Base-by-base conservation (phyloP, 64 coral and sea anemone species). In the Porites lutea region DNA sequence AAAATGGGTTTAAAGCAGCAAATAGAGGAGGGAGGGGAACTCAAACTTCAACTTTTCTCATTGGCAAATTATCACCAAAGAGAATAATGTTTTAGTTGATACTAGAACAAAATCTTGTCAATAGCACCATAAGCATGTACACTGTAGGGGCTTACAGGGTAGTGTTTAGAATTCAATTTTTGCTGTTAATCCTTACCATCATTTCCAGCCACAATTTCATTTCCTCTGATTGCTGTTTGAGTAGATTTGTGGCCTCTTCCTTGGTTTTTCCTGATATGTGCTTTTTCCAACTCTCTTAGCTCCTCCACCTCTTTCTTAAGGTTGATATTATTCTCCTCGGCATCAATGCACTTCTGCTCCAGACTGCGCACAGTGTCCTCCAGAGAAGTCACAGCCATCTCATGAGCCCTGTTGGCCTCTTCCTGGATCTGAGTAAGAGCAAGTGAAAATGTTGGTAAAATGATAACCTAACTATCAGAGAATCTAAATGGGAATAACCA, bases 341-440 rank as follows among this genome's bases (percentile, higher is more conserved):
- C 47, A 21, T 94, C 88, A n/a, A 82, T 82, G 46, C 95, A 96
- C 14, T 76, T 96, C 76, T 96, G 95, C 72, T 96, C 92, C 67
- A 96, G 54, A 13, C 72, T 86, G 19, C 95, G 65, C n/a, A 96
- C 80, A 47, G 79, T 89, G 50, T 94, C 88, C 75, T 96, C 95
- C 11, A 96, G 74, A 13, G 95, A 87, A 5, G 92, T 94, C 12
- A 96, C 92, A 37, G 95, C 89, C 81, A 94, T 82, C 59, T 87
- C 90, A 77, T 96, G 95, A 2, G 92, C 82, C 20, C 92, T 82
- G 10, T 92, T 96, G 5, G 95, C 91, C 52, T 96, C 92, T 71
- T 96, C 95, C 59, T 96, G 95, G 22, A 96, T 96, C 95, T 96
- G 54, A 44, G 71, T 58, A 37, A 71, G 80, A n/a, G 68, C 16